Percentiles rank a stretch among this genome's conserved stretches.
Evolutionary conservation across 2,888 invertebrate species (phyloP).

Genomic region (Stenotaenia linearis): DNA sequence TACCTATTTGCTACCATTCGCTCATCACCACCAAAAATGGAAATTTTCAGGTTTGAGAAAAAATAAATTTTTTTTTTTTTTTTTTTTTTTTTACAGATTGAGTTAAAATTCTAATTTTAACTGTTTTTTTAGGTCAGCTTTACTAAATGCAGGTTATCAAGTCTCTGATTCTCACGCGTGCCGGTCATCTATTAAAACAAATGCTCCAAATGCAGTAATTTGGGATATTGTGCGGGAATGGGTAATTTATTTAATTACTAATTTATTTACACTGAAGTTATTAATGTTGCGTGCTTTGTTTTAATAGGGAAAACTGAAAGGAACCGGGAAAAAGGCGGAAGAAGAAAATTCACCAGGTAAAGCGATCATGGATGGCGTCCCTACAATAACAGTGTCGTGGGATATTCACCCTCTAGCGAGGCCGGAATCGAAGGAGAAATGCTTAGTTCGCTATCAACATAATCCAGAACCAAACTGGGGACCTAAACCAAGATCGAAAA

Average conservation of each 20-base stretch:
- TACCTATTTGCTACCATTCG: constrained; percentile 68
- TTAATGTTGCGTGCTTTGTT: neutral
- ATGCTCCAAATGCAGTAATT: constrained; percentile 74
- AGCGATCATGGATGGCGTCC: neutral
- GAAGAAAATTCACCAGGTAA: constrained; percentile 12
- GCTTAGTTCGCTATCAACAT: constrained; percentile 71
- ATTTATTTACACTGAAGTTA: no score
- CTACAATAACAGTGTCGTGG: constrained; percentile 50
- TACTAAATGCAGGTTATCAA: constrained; percentile 79
- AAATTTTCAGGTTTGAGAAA: constrained; percentile 67
- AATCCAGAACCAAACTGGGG: constrained; percentile 89
- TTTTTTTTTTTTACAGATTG: no score
- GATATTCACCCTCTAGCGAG: constrained; percentile 65
- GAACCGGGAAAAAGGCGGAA: constrained; percentile 33
- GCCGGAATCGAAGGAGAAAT: constrained; percentile 67
- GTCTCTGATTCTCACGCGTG: constrained; percentile 90
- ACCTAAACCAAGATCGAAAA: constrained; percentile 72
- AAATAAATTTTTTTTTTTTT: no score
- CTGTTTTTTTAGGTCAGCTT: constrained; percentile 65
- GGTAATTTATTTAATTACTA: constrained; percentile 49
- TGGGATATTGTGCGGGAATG: constrained; percentile 90
- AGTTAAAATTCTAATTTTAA: neutral
- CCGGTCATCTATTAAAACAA: constrained; percentile 83
- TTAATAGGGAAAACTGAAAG: neutral
- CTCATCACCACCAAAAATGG: constrained; percentile 63